Base-by-base conservation (phyloP, 2,888 invertebrate species). In the Acronicta psi region DNA sequence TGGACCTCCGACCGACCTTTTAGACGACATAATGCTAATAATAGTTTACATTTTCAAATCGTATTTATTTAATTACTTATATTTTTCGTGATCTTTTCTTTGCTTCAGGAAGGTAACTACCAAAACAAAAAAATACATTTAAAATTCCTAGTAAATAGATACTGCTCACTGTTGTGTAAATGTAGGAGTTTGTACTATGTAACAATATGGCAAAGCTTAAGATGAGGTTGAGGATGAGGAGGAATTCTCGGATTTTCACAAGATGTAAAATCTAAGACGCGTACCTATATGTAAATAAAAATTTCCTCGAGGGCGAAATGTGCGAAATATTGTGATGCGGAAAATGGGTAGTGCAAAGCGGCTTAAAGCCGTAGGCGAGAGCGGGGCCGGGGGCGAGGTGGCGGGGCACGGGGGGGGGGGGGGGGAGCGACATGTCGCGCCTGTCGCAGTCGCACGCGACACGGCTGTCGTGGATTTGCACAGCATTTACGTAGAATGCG, bases 291-390 rank as follows among this genome's bases (percentile, higher is more conserved):
- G 59, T 65, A 62, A 75, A 73, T 62, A 69, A 69, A 69, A 63
- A 57, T 43, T 38, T 59, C 61, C 46, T 58, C 51, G 45, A 14
- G 59, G 56, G 58, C 45, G 53, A 66, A 71, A 68, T 72, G 73
- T 62, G 68, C 51, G 67, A 63, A 60, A 73, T 73, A 73, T 75
- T 72, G 55, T 65, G 62, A 69, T 63, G 62, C 56, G 69, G 53
- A 69, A 73, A 76, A 75, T 73, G 47, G 63, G 72, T 63, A 70
- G 62, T 60, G 75, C 53, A 60, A 74, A 75, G 73, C 76, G 40
- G 76, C 73, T 72, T 73, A 75, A 10, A 53, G 43, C 40, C 18
- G 13, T 60, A 10, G 42, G 54, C 57, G 58, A 42, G 9, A 16
- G 25, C 13, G 25, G 17, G 8, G 50, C 11, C 14, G 16, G 4